These are phyloP conservation scores for Centropus bengalensis DNA, from an alignment of 2,113 vertebrate species.

Conservation along the genomic window DNA sequence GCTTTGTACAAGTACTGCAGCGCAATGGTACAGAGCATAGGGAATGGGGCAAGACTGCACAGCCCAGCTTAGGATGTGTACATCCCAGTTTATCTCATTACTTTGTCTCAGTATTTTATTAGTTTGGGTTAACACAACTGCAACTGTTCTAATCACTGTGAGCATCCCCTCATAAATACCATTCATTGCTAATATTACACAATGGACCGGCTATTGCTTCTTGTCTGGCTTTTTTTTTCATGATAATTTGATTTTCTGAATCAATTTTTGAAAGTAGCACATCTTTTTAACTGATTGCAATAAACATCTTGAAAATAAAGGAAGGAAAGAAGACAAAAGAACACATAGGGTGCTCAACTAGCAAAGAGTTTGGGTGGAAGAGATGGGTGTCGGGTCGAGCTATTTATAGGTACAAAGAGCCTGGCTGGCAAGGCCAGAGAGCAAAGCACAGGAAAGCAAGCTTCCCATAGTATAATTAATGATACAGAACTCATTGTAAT, in stretches of 20 bases:
- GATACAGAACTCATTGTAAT: background rate
- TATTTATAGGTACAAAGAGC: background rate
- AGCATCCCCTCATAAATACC: background rate
- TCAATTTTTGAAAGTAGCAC: background rate
- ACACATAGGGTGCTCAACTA: too few species aligned
- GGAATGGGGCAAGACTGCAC: background rate
- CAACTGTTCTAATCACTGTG: background rate
- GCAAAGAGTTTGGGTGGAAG: background rate
- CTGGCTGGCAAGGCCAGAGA: background rate
- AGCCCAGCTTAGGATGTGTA: too few species aligned
- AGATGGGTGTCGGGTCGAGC: background rate
- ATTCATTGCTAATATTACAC: background rate
- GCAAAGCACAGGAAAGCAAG: background rate
- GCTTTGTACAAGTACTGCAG: background rate
- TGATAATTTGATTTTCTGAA: background rate
- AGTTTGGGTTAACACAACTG: background rate
- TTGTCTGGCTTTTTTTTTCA: background rate
- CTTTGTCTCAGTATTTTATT: background rate
- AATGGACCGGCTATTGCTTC: background rate
- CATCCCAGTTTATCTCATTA: background rate
- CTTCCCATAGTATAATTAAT: background rate
- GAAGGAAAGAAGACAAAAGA: background rate
- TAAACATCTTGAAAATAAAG: background rate
- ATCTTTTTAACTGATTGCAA: background rate
- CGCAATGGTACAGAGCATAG: accelerated